A percentile compares a stretch with the other conserved stretches of the same genome.
Evolutionary conservation across 2,888 invertebrate species (phyloP).

Genomic region (Rhagonycha lutea): DNA sequence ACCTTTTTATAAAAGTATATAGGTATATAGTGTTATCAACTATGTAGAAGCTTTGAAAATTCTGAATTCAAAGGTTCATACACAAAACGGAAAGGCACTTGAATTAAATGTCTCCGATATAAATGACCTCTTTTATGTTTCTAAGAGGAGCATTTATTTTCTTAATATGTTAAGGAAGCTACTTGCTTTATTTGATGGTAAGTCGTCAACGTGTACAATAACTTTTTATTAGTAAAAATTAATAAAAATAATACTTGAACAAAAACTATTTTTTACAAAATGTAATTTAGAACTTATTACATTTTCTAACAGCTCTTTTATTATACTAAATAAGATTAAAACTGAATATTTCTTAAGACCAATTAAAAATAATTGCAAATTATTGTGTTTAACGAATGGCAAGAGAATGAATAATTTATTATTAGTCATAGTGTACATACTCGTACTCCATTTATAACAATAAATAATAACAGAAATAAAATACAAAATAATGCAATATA

Average conservation of each 20-base stretch:
- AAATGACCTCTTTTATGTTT: slow-evolving; percentile 37
- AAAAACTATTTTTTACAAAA: background rate
- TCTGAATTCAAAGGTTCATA: slow-evolving; percentile 10
- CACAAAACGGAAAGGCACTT: slow-evolving; percentile 35
- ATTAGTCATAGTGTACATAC: no score
- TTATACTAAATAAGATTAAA: background rate
- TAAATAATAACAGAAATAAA: no score
- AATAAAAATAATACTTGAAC: slow-evolving; percentile 20
- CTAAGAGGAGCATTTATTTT: slow-evolving; percentile 36
- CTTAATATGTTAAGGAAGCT: slow-evolving; percentile 35
- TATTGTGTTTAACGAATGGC: background rate
- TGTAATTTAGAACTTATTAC: background rate
- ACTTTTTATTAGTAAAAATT: slow-evolving; percentile 22
- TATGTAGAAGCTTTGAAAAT: slow-evolving; percentile 4
- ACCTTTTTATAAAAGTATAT: background rate
- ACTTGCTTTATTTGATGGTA: slow-evolving; percentile 31
- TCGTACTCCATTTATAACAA: no score
- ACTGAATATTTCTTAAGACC: background rate
- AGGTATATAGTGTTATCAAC: background rate
- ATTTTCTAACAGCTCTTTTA: background rate
- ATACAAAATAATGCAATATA: no score
- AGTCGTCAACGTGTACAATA: slow-evolving; percentile 30
- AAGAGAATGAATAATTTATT: background rate
- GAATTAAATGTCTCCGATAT: slow-evolving; percentile 40
- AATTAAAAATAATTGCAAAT: background rate